A percentile compares a stretch with the other conserved stretches of the same genome.
phyloP scores from a whole-genome alignment of 2,797 vertebrate genomes.

The Coccyzus lansbergi region DNA sequence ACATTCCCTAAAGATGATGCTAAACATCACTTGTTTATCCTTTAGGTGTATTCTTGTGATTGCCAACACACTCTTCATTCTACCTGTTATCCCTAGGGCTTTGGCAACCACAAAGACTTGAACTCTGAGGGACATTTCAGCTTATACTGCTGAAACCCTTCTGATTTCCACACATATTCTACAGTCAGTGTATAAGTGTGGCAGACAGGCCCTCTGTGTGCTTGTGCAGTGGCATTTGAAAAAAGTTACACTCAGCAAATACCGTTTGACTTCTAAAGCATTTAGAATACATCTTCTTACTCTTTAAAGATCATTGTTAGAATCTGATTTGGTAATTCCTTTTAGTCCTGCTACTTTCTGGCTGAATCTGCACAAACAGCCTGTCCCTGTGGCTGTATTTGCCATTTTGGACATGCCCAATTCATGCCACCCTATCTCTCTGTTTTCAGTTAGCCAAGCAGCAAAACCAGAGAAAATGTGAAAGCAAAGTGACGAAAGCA shows the following conservation, averaged over 20 bases:
- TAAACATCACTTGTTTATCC: background rate
- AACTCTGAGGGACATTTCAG: background rate
- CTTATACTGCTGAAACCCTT: background rate
- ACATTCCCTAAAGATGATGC: background rate
- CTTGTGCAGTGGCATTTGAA: background rate
- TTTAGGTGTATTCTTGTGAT: background rate
- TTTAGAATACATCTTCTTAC: background rate
- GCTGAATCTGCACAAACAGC: background rate
- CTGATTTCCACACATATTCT: background rate
- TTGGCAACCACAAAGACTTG: background rate
- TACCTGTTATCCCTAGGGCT: background rate
- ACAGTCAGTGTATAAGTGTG: fast-evolving
- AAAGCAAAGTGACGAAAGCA: background rate
- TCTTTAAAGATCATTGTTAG: background rate
- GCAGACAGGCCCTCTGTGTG: background rate
- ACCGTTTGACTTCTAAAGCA: background rate
- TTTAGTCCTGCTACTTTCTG: background rate
- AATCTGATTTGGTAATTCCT: background rate
- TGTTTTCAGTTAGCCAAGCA: background rate
- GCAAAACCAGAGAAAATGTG: background rate
- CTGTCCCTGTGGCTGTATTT: background rate
- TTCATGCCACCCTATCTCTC: background rate
- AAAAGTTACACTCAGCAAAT: background rate
- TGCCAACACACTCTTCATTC: background rate
- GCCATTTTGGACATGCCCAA: background rate